A percentile compares a stretch with the other conserved stretches of the same genome.
phyloP scores from a whole-genome alignment of 2,888 invertebrate species.

The Ophion ellenae region DNA sequence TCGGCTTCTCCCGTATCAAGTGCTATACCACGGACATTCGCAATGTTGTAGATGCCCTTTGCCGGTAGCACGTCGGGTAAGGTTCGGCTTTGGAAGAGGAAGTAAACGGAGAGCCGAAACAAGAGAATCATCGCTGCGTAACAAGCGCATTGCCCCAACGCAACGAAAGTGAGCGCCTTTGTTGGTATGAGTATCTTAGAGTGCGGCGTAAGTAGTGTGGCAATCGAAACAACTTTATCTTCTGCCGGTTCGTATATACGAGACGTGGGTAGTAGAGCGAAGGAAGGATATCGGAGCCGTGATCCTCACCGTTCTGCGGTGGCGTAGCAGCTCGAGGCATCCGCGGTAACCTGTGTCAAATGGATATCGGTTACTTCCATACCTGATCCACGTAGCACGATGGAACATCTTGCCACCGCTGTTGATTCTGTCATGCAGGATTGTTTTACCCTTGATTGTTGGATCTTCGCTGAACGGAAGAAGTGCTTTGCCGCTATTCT shows the following conservation, averaged over 20 bases:
- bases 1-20: constrained; percentile 6
- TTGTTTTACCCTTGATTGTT: constrained; percentile 81
- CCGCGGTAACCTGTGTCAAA: constrained; percentile 49
- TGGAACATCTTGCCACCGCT: constrained; percentile 61
- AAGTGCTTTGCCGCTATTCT: constrained; percentile 69
- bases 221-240: constrained; percentile 37
- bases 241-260: constrained; percentile 2
- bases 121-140: constrained; percentile 18
- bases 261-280: constrained; percentile 43
- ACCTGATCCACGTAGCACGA: constrained; percentile 4
- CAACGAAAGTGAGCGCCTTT: constrained; percentile 12
- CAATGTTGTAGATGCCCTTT: not conserved
- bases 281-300: constrained; percentile 75
- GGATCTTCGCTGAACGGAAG: constrained; percentile 69
- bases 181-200: not conserved
- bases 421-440: constrained; percentile 76
- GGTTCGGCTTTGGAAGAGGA: constrained; percentile 72
- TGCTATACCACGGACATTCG: not conserved
- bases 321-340: constrained; percentile 46
- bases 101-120: constrained; percentile 59
- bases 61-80: not conserved
- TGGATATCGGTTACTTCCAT: constrained; percentile 66
- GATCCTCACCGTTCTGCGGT: constrained; percentile 38
- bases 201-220: constrained; percentile 1
- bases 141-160: not conserved